phyloP scores from a whole-genome alignment of 2,113 vertebrate species.

The Megatriorchis doriae region DNA sequence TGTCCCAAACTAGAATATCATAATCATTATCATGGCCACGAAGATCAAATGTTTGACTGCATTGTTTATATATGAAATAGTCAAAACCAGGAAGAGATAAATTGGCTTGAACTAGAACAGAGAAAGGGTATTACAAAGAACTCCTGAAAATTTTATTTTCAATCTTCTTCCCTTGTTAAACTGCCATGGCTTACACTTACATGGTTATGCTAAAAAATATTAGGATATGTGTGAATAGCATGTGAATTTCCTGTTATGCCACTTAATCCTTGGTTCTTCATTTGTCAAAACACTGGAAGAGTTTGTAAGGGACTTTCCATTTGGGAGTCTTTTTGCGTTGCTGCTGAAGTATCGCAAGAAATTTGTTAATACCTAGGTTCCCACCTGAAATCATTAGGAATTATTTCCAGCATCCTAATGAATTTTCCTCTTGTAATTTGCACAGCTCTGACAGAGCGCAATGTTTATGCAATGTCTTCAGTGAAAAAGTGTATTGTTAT shows the following conservation, averaged over 20 bases:
- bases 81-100: background rate
- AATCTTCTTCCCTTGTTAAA: background rate
- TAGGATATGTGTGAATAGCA: background rate
- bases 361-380: conserved; percentile 21
- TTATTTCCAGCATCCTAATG: conserved; percentile 5
- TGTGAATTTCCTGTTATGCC: background rate
- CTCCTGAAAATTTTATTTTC: background rate
- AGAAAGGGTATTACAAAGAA: background rate
- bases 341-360: background rate
- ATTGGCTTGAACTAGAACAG: background rate
- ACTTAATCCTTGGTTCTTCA: background rate
- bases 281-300: background rate
- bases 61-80: background rate
- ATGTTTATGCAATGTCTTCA: background rate
- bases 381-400: background rate
- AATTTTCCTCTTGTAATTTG: background rate
- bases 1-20: background rate
- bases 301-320: conserved; percentile 4
- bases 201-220: background rate
- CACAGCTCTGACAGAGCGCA: background rate
- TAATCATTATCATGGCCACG: background rate
- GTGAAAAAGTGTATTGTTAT: background rate
- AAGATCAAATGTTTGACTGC: background rate
- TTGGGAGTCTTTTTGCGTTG: background rate
- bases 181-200: background rate